Conservation (phyloP, 2,797 vertebrate species). For the Lithobates sylvaticus region DNA sequence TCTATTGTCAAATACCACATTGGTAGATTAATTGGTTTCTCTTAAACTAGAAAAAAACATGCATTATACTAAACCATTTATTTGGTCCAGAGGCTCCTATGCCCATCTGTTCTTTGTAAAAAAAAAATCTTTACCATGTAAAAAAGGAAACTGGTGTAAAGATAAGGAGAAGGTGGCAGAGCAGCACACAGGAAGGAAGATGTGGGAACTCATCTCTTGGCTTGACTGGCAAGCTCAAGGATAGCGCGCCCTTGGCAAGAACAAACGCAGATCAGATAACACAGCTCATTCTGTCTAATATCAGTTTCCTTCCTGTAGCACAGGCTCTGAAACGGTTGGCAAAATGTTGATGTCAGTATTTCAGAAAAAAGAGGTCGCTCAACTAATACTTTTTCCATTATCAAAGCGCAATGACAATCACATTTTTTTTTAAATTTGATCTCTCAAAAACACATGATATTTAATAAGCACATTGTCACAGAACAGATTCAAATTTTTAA, state of each 20-base stretch:
- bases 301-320: conserved; percentile 60
- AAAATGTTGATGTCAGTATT: conserved; percentile 57
- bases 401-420: conserved; percentile 43
- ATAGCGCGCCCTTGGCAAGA: conserved; percentile 54
- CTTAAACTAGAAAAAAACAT: no score
- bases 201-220: conserved; percentile 25
- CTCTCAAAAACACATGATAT: not conserved
- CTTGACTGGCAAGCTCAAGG: conserved; percentile 50
- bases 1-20: no score
- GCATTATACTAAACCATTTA: no score
- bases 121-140: not conserved
- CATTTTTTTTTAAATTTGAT: conserved; percentile 3
- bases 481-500: not conserved
- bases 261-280: conserved; percentile 57
- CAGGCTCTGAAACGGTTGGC: conserved; percentile 50
- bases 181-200: conserved; percentile 20
- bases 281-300: conserved; percentile 43
- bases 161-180: not conserved
- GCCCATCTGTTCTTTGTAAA: not conserved
- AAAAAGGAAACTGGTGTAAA: not conserved
- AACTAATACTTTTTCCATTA: conserved; percentile 23
- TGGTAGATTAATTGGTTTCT: no score
- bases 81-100: no score
- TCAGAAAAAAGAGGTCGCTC: conserved; percentile 48
- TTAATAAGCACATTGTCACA: conserved; percentile 17